phyloP scores from a whole-genome alignment of 2,888 invertebrate genomes.

The Heteromurus nitidus region DNA sequence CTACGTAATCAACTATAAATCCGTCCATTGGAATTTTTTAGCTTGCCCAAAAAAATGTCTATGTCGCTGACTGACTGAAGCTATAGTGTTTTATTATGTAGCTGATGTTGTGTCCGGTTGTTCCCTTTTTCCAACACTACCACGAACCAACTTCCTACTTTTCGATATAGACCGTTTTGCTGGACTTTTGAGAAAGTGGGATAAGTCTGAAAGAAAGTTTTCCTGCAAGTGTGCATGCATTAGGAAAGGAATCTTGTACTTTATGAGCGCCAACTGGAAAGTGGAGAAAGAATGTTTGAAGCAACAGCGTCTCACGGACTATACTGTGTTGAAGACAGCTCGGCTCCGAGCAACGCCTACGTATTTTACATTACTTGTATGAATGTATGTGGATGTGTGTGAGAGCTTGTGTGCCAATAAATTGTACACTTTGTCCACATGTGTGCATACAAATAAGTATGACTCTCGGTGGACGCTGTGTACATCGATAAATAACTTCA shows the following conservation, averaged over 20 bases:
- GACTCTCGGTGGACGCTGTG: no score
- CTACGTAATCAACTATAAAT: conserved; percentile 65
- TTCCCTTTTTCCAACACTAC: no score
- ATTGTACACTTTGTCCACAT: conserved; percentile 40
- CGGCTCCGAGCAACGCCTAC: neutral
- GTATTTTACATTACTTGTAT: no score
- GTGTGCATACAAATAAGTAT: conserved; percentile 48
- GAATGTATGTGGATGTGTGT: no score
- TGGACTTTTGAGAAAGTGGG: neutral
- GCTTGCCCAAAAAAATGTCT: no score
- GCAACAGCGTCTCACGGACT: neutral
- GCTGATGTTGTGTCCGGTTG: no score
- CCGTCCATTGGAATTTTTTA: conserved; percentile 56
- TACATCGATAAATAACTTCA: neutral
- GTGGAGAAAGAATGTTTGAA: neutral
- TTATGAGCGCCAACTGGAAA: no score
- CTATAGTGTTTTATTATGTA: neutral
- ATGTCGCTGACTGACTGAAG: conserved; percentile 35
- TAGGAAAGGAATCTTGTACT: no score
- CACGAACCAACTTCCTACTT: neutral
- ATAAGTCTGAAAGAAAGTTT: neutral
- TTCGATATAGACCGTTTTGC: neutral
- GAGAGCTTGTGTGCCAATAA: conserved; percentile 47
- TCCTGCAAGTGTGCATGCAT: no score
- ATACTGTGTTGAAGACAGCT: neutral